Conservation (phyloP, 2,113 vertebrate genomes). For the Phaethon lepturus region DNA sequence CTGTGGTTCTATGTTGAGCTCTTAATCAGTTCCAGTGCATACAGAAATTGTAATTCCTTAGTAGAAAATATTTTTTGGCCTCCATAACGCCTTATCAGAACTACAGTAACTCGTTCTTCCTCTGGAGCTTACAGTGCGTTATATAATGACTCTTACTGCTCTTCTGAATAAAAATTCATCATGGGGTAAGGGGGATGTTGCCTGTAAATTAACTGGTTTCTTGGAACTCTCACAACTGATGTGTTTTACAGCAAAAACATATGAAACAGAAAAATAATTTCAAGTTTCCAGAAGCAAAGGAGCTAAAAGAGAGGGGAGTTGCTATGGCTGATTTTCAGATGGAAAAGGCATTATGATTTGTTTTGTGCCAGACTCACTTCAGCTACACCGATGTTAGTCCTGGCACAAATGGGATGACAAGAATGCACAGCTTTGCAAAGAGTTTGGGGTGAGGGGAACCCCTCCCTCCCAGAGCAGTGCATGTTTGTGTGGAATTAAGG, state of each 20-base stretch:
- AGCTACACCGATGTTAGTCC: neutral
- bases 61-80: neutral
- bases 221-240: neutral
- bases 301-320: neutral
- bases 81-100: neutral
- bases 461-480: neutral
- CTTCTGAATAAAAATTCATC: neutral
- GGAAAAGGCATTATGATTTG: neutral
- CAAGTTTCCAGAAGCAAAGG: neutral
- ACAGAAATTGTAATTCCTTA: neutral
- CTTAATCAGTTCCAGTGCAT: neutral
- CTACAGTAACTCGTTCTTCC: neutral
- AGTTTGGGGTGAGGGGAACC: neutral
- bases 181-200: neutral
- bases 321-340: neutral
- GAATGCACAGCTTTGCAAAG: neutral
- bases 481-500: neutral
- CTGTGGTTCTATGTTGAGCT: neutral
- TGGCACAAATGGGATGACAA: neutral
- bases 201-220: neutral
- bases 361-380: neutral
- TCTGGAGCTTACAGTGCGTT: neutral
- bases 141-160: neutral
- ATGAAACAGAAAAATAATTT: neutral
- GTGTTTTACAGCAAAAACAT: neutral